These are phyloP conservation scores for Drosophila nebulosa DNA, from an alignment of 1,140 invertebrate species.

Conservation along the genomic window DNA sequence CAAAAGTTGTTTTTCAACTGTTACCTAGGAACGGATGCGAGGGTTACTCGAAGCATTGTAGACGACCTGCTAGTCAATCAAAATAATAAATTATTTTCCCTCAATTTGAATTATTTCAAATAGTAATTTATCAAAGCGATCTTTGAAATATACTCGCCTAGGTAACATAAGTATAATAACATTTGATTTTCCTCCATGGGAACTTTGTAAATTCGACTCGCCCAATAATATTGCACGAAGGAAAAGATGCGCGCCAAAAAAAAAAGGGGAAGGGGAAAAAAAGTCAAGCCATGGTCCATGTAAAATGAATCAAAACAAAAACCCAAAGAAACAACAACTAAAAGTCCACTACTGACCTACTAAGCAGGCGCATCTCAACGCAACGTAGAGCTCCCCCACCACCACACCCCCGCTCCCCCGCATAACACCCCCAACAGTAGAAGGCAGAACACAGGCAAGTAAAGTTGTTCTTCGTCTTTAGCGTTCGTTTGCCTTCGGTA, in stretches of 20 bases:
- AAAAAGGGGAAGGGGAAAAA: neutral
- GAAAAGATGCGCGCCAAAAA: constrained; percentile 47
- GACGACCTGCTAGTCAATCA: no score
- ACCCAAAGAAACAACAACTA: constrained; percentile 48
- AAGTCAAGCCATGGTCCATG: constrained; percentile 39
- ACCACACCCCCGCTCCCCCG: constrained; percentile 20
- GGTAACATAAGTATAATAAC: neutral
- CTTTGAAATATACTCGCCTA: no score
- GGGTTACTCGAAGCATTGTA: neutral
- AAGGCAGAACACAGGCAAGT: neutral
- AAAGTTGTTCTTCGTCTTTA: constrained; percentile 9
- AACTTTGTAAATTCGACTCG: constrained; percentile 4
- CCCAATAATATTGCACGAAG: constrained; percentile 10
- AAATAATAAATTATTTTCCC: no score
- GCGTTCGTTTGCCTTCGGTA: constrained; percentile 2
- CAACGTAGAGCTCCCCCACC: constrained; percentile 36
- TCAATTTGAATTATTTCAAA: no score
- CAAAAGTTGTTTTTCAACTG: constrained; percentile 18
- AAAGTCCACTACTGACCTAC: constrained; percentile 79
- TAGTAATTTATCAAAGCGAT: no score
- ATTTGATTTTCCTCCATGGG: neutral
- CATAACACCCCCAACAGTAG: constrained; percentile 11
- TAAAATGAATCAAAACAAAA: constrained; percentile 64
- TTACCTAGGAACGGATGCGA: constrained; percentile 10
- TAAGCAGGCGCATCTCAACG: constrained; percentile 48